These are phyloP conservation scores for Sphenopsis melanotis DNA, from an alignment of 2,797 vertebrate genomes.

Conservation along the genomic window DNA sequence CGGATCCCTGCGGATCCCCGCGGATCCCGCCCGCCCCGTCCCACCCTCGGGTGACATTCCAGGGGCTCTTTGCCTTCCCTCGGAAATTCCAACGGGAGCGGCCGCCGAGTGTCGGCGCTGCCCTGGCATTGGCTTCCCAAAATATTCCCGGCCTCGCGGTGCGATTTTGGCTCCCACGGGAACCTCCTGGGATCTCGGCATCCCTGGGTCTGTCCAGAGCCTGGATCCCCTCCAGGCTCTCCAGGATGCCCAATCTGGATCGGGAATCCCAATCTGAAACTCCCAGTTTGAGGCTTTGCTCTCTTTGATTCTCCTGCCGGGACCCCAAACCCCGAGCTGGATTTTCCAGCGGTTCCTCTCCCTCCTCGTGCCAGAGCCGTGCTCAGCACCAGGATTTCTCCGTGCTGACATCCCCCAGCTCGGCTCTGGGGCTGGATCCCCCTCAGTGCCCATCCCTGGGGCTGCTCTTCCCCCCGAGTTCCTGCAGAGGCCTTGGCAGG, in stretches of 20 bases:
- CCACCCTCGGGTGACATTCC: background rate
- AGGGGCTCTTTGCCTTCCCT: fast-evolving
- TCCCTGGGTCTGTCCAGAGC: background rate
- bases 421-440: background rate
- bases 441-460: fast-evolving
- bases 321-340: background rate
- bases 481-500: background rate
- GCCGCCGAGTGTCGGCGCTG: fast-evolving
- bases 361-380: fast-evolving
- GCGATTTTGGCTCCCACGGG: fast-evolving
- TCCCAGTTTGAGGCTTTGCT: background rate
- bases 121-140: fast-evolving
- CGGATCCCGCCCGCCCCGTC: background rate
- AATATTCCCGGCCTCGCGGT: background rate
- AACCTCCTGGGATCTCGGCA: fast-evolving
- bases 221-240: background rate
- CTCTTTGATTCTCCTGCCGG: background rate
- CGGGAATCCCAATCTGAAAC: background rate
- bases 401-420: fast-evolving
- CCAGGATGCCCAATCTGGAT: background rate
- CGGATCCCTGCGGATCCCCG: fast-evolving
- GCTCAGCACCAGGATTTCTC: fast-evolving
- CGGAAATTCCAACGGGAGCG: background rate
- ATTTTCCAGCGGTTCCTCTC: background rate
- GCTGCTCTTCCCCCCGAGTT: fast-evolving